Conservation (phyloP, 2,797 vertebrate species). For the Myripristis jacobus region DNA sequence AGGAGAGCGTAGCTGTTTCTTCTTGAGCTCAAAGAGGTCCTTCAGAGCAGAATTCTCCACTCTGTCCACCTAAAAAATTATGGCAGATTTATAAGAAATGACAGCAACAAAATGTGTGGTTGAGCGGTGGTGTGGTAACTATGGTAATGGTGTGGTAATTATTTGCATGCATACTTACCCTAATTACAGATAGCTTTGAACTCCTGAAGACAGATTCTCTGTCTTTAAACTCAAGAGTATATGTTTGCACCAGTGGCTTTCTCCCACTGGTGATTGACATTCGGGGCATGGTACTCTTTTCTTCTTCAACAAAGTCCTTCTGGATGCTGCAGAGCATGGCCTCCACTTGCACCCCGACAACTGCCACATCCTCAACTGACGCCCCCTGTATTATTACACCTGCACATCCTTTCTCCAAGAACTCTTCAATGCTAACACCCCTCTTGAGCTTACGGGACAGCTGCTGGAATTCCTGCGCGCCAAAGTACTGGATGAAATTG, state of each 20-base stretch:
- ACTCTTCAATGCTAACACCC: conserved; percentile 68
- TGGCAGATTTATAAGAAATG: not conserved
- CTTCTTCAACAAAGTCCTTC: conserved; percentile 68
- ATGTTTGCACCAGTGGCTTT: accelerated
- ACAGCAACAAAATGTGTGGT: not conserved
- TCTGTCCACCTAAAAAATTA: conserved; percentile 83
- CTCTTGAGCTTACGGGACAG: conserved; percentile 36
- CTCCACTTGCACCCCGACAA: conserved; percentile 80
- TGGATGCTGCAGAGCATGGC: conserved; percentile 82
- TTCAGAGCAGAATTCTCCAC: conserved; percentile 82
- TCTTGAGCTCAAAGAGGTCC: conserved; percentile 79
- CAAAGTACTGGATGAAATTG: conserved; percentile 84
- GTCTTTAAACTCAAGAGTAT: conserved; percentile 43
- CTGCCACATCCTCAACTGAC: conserved; percentile 14
- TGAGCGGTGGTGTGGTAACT: too few species aligned
- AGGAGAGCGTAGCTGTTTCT: conserved; percentile 31
- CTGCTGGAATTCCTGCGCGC: conserved; percentile 72
- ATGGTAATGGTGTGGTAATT: too few species aligned
- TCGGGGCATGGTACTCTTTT: conserved; percentile 53
- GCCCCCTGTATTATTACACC: conserved; percentile 74
- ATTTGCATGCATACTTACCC: conserved; percentile 73
- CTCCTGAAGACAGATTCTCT: conserved; percentile 51
- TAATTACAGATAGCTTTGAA: conserved; percentile 65
- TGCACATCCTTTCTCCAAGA: conserved; percentile 63
- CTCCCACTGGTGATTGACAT: not conserved